Conservation (phyloP, 2,888 invertebrate species). For the Fragum sueziense region DNA sequence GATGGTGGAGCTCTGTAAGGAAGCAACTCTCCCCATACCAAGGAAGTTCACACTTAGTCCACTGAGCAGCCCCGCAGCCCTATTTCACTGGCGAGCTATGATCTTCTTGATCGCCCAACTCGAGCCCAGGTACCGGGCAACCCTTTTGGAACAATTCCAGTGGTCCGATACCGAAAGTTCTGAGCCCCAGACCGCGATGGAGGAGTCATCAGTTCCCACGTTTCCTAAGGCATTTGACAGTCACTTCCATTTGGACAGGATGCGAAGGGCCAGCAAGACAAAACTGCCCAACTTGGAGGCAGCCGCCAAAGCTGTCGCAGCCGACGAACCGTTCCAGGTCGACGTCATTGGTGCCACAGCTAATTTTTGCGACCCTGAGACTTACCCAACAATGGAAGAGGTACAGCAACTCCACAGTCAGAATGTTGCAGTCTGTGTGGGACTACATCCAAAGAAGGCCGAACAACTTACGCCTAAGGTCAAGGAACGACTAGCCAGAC, state of each 20-base stretch:
- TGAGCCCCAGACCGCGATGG: not conserved
- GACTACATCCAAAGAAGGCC: not conserved
- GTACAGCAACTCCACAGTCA: not conserved
- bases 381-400: not conserved
- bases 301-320: not conserved
- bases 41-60: not conserved
- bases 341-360: not conserved
- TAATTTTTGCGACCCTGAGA: not conserved
- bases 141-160: not conserved
- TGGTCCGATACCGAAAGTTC: not conserved
- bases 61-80: not conserved
- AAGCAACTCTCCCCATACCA: not conserved
- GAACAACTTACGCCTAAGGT: not conserved
- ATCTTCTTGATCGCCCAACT: not conserved
- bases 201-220: not conserved
- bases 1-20: not conserved
- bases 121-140: not conserved
- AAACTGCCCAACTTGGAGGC: not conserved
- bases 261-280: not conserved
- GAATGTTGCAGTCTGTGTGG: not conserved
- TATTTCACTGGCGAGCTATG: not conserved
- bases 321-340: too few relatives aligned
- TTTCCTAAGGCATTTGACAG: conserved; percentile 2
- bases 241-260: conserved; percentile 2
- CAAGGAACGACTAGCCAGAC: not conserved